Evolutionary conservation across 2,888 invertebrate genomes (phyloP).

Genomic region (Scelioninae gen. 1): DNA sequence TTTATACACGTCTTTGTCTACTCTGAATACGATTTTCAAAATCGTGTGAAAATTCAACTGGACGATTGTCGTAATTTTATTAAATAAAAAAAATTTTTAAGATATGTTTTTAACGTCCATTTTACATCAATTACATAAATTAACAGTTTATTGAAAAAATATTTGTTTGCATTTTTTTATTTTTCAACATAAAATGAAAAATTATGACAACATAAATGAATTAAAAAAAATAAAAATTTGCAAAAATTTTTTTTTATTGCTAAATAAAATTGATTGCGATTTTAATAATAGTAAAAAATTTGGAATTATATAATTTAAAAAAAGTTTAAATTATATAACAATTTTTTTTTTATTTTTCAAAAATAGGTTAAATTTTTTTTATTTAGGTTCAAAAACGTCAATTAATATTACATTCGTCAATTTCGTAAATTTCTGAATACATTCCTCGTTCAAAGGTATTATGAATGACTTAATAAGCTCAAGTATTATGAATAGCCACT

Average conservation of each 20-base stretch:
- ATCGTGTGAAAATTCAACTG: slow-evolving; percentile 12
- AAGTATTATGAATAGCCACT: slow-evolving; percentile 56
- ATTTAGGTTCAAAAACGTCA: slow-evolving; percentile 8
- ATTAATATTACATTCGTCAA: no score
- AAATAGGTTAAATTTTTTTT: background rate
- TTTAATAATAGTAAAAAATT: no score
- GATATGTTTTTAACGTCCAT: no score
- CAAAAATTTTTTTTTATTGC: background rate
- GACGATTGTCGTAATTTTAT: background rate
- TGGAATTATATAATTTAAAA: background rate
- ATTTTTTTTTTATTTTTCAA: background rate
- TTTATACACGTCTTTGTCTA: slow-evolving; percentile 13
- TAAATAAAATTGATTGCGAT: background rate
- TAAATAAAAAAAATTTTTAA: no score
- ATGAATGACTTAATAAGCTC: slow-evolving; percentile 58
- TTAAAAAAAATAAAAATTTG: no score
- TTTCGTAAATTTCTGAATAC: slow-evolving; percentile 12
- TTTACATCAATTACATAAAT: no score
- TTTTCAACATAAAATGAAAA: no score
- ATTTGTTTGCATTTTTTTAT: background rate
- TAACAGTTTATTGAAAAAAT: no score
- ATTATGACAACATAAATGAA: no score
- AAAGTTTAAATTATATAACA: background rate
- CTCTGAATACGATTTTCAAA: slow-evolving; percentile 21
- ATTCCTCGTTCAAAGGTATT: slow-evolving; percentile 19